Evolutionary conservation across 2,113 vertebrate species (phyloP), one percentile per base, ranked within the genome.

Genomic region (Cairina moschata): DNA sequence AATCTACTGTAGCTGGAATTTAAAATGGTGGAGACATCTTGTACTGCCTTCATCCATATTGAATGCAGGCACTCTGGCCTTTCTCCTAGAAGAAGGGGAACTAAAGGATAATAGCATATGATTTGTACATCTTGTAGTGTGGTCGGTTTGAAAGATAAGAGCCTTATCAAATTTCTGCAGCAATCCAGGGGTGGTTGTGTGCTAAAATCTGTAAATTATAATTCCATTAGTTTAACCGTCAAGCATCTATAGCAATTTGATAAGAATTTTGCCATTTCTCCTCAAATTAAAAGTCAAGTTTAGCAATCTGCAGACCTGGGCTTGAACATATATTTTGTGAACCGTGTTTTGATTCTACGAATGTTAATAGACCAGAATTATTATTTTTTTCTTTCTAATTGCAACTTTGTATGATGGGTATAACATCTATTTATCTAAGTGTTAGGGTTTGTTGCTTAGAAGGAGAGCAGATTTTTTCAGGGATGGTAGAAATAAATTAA

Each of bases 61-160:
- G 75, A 81, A 71, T 2, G 2, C 7, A 13, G 25, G 17, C 13
- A 18, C 36, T 80, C 59, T 72, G 68, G 68, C 52, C 52, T 83
- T 91, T 60, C 34, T 83, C 15, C 23, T 1, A 2, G 56, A 60
- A 58, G 31, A 83, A 88, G 42, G 55, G 40, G 29, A 77, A 48
- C 29, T 26, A 50, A 84, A 80, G 55, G 38, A 36, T 69, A 82
- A 62, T 17, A 67, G 48, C n/a, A 77, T 86, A 29, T 38, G 59
- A 72, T 65, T 86, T 76, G 52, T 25, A 60, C 68, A 72, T 86
- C 14, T 13, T 0, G 1, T 67, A 63, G 42, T 0, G 0, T 78
- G 60, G 65, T 77, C 90, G 62, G 28, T 42, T 93, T 91, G 36
- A 80, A 71, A 97, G 75, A 83, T 94, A 91, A 93, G 82, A 81